phyloP scores from a whole-genome alignment of 2,797 vertebrate genomes.

The Sternotherus odoratus region DNA sequence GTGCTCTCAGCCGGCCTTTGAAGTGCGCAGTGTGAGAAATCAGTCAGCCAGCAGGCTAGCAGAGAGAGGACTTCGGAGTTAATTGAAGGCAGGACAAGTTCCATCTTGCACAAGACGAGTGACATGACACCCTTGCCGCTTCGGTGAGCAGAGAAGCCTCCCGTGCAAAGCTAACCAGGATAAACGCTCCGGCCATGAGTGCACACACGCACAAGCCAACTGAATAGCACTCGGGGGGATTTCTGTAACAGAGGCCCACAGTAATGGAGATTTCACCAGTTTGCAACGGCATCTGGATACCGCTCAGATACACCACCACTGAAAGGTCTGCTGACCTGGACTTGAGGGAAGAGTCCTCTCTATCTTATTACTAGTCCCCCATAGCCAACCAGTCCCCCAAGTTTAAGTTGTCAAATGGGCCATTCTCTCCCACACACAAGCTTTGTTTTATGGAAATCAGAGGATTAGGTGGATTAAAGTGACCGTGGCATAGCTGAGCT shows the following conservation, averaged over 20 bases:
- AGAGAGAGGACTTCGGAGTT: background rate
- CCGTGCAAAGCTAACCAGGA: background rate
- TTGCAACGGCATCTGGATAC: background rate
- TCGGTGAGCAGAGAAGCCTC: background rate
- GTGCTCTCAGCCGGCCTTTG: background rate
- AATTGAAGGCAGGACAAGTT: background rate
- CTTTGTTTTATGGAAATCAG: background rate
- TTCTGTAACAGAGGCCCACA: background rate
- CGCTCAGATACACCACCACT: background rate
- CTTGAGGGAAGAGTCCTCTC: background rate
- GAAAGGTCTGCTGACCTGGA: background rate
- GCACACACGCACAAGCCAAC: background rate
- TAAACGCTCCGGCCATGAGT: background rate
- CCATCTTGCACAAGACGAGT: accelerated
- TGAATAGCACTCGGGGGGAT: background rate
- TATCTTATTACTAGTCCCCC: background rate
- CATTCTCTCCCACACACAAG: background rate
- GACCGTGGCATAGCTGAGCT: accelerated
- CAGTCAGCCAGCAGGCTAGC: background rate
- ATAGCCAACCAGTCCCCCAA: background rate
- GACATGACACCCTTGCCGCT: background rate
- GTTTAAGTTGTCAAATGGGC: accelerated
- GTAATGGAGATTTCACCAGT: background rate
- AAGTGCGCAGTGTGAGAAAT: background rate
- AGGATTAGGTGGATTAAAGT: accelerated